Base-by-base conservation (phyloP, 2,113 vertebrate genomes). In the Naja naja region DNA sequence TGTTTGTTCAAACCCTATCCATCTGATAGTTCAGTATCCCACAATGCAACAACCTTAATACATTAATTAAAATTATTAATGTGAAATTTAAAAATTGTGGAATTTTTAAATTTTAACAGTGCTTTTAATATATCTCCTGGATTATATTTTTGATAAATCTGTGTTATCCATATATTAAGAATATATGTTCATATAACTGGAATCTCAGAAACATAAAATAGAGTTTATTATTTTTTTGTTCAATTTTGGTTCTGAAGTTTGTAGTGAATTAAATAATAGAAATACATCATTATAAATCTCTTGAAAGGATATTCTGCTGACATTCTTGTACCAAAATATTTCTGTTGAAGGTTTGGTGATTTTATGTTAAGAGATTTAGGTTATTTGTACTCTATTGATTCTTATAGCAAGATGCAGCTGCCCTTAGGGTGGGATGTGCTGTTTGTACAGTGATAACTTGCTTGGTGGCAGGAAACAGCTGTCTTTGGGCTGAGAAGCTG, bases 321-420 rank as follows among this genome's bases (percentile, higher is more conserved):
- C 10, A 34, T 85, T 43, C 3, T 55, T 53, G 86, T 22, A 56
- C 49, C 12, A 25, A 53, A 34, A 52, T 56, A 2, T 56, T 60
- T 60, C 43, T 87, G 47, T 23, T 86, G 54, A 49, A 25, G 27
- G 8, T 88, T 60, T 88, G 60, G 58, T 58, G 8, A 49, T 30
- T 22, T 11, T 58, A 23, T 52, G 5, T 87, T 45, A 90, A 93
- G 47, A 69, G 39, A 39, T 52, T 47, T 90, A 56, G 9, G 27
- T 60, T 85, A 87, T 87, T 89, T 54, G 53, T 7, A 34, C 34
- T 89, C 45, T 4, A 34, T 39, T 89, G 86, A 49, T n/a, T 85
- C 47, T 52, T 45, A 30, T n/a, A 45, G n/a, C n/a, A 3, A 64
- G 93, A 91, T 89, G 90, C 93, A 91, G 90, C 93, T 64, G 93